Evolutionary conservation across 2,888 invertebrate genomes (phyloP).

Genomic region (Linnaemya vulpina): DNA sequence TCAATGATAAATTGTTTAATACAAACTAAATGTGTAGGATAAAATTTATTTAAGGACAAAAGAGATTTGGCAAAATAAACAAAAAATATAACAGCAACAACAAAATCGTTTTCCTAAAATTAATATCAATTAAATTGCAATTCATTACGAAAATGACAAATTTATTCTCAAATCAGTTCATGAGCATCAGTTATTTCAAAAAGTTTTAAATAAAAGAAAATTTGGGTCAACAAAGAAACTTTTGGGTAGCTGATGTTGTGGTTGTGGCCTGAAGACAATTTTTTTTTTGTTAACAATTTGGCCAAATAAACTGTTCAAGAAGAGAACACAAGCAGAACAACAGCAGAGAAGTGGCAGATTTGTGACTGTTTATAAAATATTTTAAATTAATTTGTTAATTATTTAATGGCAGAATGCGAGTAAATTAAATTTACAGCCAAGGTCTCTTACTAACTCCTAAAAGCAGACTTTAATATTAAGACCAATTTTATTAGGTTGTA

Average conservation of each 20-base stretch:
- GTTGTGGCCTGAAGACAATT: constrained; percentile 18
- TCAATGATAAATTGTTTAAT: constrained; percentile 64
- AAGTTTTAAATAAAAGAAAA: constrained; percentile 5
- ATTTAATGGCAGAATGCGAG: background rate
- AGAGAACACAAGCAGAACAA: background rate
- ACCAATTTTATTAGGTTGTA: background rate
- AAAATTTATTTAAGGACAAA: background rate
- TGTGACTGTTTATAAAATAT: background rate
- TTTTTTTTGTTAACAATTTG: constrained; percentile 8
- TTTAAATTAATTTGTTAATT: constrained; percentile 25
- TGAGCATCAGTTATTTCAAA: constrained; percentile 10
- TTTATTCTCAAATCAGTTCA: constrained; percentile 35
- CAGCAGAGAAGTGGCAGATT: background rate
- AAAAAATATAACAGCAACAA: background rate
- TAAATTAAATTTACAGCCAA: background rate
- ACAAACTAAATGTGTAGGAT: background rate
- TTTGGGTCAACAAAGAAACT: constrained; percentile 51
- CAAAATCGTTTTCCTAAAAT: constrained; percentile 31
- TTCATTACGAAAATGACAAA: constrained; percentile 67
- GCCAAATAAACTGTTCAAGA: background rate
- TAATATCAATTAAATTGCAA: constrained; percentile 67
- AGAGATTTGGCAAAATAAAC: background rate
- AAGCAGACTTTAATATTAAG: background rate
- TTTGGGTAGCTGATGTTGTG: constrained; percentile 53
- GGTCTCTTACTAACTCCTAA: background rate